Evolutionary conservation across 2,113 vertebrate genomes (phyloP), one percentile per base, ranked within the genome.

Genomic region (rat (Rattus norvegicus)): DNA sequence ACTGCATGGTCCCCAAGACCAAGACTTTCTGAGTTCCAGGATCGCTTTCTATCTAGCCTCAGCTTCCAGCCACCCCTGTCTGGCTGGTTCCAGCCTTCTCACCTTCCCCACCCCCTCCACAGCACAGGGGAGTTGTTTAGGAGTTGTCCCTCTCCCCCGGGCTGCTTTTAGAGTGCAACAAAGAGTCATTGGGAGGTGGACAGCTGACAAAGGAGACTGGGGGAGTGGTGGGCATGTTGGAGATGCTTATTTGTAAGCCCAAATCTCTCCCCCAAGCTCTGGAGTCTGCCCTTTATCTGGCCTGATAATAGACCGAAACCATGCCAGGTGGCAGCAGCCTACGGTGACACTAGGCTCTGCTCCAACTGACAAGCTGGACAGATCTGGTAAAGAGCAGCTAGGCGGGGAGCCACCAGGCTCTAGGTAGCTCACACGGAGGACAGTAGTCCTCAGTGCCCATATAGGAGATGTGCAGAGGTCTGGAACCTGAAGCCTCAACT

Each of bases 251-350:
- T 95, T 97, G 67, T 95, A 26, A 95, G 69, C 36, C 22, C 33
- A 9, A 28, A 90, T 90, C 33, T 5, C 54, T 88, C 79, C 85
- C 69, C 24, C 0, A 16, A 92, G 91, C 92, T 65, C 54, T 43
- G 30, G 88, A 43, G 2, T 16, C 94, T 93, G 43, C 88, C 72
- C 86, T 97, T 98, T 97, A 97, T 97, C 96, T 97, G 95, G 84
- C 61, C 65, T 73, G 96, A 98, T 97, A 97, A 97, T 90, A 97
- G 96, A 97, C 93, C 59, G 84, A 97, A 98, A 98, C 97, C 95
- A 47, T 49, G 95, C 80, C 92, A 91, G 75, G 77, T 49, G 93
- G 95, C 90, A 79, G 87, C 28, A 17, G 83, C 91, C 67, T 22
- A 19, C 2, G 36, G 69, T 96, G 94, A 80, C 0, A 6, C 72